phyloP scores from a whole-genome alignment of 2,113 vertebrate species.

The Trematomus loennbergii region DNA sequence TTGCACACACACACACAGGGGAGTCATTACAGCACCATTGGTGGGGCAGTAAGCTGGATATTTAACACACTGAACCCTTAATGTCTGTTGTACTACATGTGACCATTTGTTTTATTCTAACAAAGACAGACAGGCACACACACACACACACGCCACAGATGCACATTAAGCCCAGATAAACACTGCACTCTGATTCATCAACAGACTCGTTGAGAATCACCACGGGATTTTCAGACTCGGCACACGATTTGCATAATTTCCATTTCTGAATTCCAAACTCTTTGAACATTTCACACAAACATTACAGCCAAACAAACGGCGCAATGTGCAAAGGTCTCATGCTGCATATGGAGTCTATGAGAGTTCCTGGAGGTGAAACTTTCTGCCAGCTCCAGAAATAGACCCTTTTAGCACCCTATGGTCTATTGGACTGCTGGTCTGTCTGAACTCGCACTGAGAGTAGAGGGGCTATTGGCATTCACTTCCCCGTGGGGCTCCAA shows the following conservation, averaged over 20 bases:
- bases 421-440: constrained; percentile 65
- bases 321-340: constrained; percentile 35
- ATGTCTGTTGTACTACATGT: constrained; percentile 4
- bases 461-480: constrained; percentile 64
- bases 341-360: constrained; percentile 38
- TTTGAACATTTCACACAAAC: constrained; percentile 54
- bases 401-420: constrained; percentile 77
- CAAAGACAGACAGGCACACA: not conserved
- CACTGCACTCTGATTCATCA: constrained; percentile 47
- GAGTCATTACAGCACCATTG: not conserved
- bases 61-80: constrained; percentile 1
- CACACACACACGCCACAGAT: constrained; percentile 30
- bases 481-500: constrained; percentile 57
- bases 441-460: constrained; percentile 66
- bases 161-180: constrained; percentile 28
- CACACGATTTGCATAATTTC: constrained; percentile 57
- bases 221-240: constrained; percentile 35
- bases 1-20: not conserved
- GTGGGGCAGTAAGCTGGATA: constrained; percentile 2
- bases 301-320: constrained; percentile 10
- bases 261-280: constrained; percentile 51
- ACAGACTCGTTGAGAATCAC: constrained; percentile 41
- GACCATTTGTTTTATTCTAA: not conserved
- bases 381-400: constrained; percentile 67
- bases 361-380: constrained; percentile 67